These are phyloP conservation scores for Thripadectes ignobilis DNA, from an alignment of 2,797 vertebrate species.

Conservation along the genomic window DNA sequence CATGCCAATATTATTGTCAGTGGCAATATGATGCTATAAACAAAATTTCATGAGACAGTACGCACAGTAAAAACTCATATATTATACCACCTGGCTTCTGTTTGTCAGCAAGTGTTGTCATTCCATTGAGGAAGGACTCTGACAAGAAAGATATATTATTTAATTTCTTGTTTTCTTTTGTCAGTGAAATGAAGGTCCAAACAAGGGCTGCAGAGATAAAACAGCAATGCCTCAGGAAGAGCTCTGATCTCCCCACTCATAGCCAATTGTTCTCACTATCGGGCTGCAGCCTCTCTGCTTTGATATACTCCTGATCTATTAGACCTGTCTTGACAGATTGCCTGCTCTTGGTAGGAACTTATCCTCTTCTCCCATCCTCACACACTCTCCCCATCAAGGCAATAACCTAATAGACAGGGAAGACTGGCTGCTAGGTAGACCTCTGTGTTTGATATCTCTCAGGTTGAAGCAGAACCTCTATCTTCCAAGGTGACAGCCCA, in stretches of 20 bases:
- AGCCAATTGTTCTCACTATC: fast-evolving
- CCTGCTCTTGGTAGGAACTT: not conserved
- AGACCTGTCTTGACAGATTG: not conserved
- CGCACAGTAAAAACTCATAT: not conserved
- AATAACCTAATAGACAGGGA: not conserved
- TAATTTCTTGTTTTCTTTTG: not conserved
- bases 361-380: not conserved
- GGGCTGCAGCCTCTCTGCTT: not conserved
- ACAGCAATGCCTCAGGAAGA: not conserved
- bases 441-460: not conserved
- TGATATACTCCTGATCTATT: not conserved
- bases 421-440: not conserved
- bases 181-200: not conserved
- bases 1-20: not conserved
- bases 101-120: not conserved
- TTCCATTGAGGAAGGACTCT: not conserved
- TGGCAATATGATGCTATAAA: not conserved
- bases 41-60: not conserved
- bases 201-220: not conserved
- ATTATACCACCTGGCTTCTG: not conserved
- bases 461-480: fast-evolving
- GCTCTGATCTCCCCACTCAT: not conserved
- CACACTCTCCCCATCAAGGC: not conserved
- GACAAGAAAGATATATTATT: not conserved
- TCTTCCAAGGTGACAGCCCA: not conserved